Evolutionary conservation across 2,113 vertebrate genomes (phyloP), one percentile per base, ranked within the genome.

Genomic region (Myxocyprinus asiaticus): DNA sequence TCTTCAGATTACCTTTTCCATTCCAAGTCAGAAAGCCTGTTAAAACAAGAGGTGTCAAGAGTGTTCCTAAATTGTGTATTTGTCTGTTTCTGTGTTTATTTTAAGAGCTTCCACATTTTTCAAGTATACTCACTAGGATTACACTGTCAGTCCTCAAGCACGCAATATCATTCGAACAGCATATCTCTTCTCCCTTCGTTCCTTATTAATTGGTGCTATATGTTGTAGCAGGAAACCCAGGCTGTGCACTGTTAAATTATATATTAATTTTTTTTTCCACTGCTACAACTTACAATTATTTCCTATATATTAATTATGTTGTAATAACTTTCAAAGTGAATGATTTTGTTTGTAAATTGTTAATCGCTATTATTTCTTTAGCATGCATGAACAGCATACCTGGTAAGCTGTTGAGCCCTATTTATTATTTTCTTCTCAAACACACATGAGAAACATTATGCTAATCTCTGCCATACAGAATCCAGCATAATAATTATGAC

Each of bases 41-140:
- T n/a, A 72, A 72, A 70, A 72, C n/a, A 72, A 59, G 43, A 59
- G 5, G 70, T 72, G 14, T 72, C 69, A 58, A 44, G 55, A 45
- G 43, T 45, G 70, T 72, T 72, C 70, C 42, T 43, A 17, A 44
- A 59, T 45, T 45, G 55, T 59, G 51, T 14, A n/a, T 47, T 48
- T 58, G 53, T 72, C 53, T 72, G 9, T 72, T 72, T 59, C 42
- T 72, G 45, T 58, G 58, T 59, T 9, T n/a, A n/a, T 4, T 14
- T 59, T 59, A 17, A 59, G 9, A 59, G 42, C 15, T 72, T 53
- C 58, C 70, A 53, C 47, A 72, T 15, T 72, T 56, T 72, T 59
- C n/a, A 59, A 17, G 55, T 72, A 17, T 58, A 59, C 11, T 72
- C 42, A n/a, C 58, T 67, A 6, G 4, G 10, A 56, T 55, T 11